Evolutionary conservation across 2,113 vertebrate genomes (phyloP).

Genomic region (Dicerorhinus sumatrensis): DNA sequence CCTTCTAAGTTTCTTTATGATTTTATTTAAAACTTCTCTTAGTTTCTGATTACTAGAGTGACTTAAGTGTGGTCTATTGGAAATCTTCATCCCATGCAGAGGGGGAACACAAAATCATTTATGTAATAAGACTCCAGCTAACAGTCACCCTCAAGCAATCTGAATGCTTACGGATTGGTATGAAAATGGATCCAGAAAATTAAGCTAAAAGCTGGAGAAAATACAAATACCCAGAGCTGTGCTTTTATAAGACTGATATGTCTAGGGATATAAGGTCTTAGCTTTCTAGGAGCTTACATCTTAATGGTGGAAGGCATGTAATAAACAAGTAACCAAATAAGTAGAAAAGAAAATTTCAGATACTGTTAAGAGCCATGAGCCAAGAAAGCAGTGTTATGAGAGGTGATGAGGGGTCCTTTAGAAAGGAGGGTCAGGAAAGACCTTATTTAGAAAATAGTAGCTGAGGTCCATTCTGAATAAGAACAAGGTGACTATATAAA

Average conservation of each 20-base stretch:
- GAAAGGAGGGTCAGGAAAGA: neutral
- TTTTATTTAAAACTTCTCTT: slow-evolving; percentile 48
- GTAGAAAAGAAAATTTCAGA: neutral
- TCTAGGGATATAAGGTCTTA: neutral
- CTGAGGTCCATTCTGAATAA: neutral
- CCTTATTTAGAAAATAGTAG: neutral
- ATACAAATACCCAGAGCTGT: neutral
- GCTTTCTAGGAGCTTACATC: neutral
- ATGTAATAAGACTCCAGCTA: neutral
- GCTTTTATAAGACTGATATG: neutral
- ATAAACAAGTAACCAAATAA: neutral
- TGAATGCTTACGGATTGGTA: neutral
- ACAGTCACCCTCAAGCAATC: neutral
- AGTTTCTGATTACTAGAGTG: slow-evolving; percentile 19
- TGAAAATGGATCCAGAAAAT: slow-evolving; percentile 18
- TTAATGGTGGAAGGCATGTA: neutral
- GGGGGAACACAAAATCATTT: neutral
- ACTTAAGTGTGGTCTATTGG: neutral
- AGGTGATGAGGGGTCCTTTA: neutral
- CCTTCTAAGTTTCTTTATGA: slow-evolving; percentile 56
- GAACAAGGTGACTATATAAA: fast-evolving
- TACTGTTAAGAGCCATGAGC: neutral
- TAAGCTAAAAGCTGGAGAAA: neutral
- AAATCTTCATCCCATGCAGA: neutral
- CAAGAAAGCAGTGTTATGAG: neutral